Evolutionary conservation across 2,113 vertebrate species (phyloP).

Genomic region (Cololabis saira): DNA sequence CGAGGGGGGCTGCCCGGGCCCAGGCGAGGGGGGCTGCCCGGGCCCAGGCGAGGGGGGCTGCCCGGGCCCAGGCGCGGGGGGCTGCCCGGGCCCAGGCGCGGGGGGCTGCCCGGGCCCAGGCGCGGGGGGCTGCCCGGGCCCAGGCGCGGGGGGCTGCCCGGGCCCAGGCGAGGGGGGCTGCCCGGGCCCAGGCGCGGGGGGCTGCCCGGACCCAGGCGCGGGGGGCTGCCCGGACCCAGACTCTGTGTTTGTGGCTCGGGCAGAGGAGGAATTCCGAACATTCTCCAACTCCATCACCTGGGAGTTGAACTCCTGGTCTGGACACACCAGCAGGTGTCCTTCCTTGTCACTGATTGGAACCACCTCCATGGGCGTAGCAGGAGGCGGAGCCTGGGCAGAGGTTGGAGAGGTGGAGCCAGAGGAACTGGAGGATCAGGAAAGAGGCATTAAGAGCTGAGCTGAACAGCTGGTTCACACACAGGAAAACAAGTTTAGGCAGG

Average conservation of each 20-base stretch:
- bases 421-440: constrained; percentile 34
- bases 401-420: background rate
- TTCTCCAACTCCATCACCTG: constrained; percentile 72
- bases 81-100: background rate
- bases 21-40: background rate
- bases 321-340: constrained; percentile 14
- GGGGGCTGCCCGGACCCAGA: background rate
- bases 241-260: constrained; percentile 13
- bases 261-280: constrained; percentile 39
- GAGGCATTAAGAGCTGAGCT: background rate
- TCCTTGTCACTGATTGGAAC: constrained; percentile 10
- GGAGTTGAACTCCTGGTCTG: constrained; percentile 31
- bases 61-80: background rate
- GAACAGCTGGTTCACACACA: background rate
- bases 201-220: background rate
- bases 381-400: constrained; percentile 1
- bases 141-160: background rate
- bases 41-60: background rate
- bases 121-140: background rate
- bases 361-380: constrained; percentile 43
- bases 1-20: background rate
- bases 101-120: background rate
- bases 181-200: background rate
- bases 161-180: background rate
- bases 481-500: background rate